Evolutionary conservation across 2,888 invertebrate genomes (phyloP).

Genomic region (Heliconius erato): DNA sequence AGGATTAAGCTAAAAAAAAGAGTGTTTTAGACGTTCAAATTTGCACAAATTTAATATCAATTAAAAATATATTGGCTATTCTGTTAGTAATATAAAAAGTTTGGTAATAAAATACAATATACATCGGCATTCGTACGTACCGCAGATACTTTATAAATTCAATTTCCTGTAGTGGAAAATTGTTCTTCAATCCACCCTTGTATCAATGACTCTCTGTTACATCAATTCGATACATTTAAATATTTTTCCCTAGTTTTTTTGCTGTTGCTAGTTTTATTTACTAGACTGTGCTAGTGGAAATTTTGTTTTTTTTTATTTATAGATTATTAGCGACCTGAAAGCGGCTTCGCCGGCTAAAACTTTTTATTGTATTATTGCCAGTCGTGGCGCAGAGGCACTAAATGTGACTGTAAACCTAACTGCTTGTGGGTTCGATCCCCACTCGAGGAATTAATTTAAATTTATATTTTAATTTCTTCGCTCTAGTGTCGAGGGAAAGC

Average conservation of each 20-base stretch:
- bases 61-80: neutral
- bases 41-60: neutral
- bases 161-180: conserved; percentile 14
- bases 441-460: too few relatives aligned
- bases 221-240: conserved; percentile 14
- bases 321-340: neutral
- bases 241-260: conserved; percentile 5
- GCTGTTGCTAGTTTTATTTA: neutral
- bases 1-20: too few relatives aligned
- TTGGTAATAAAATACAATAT: neutral
- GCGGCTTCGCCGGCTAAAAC: neutral
- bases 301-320: neutral
- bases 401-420: too few relatives aligned
- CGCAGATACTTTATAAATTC: neutral
- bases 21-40: too few relatives aligned
- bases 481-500: too few relatives aligned
- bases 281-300: neutral
- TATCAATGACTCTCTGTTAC: neutral
- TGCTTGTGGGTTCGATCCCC: too few relatives aligned
- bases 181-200: neutral
- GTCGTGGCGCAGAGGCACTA: too few relatives aligned
- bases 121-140: neutral
- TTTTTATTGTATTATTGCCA: neutral
- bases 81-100: neutral
- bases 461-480: too few relatives aligned